A percentile compares a stretch with the other conserved stretches of the same genome.
These are phyloP conservation scores for Mya arenaria DNA, from an alignment of 1,140 invertebrate species.

Conservation along the genomic window DNA sequence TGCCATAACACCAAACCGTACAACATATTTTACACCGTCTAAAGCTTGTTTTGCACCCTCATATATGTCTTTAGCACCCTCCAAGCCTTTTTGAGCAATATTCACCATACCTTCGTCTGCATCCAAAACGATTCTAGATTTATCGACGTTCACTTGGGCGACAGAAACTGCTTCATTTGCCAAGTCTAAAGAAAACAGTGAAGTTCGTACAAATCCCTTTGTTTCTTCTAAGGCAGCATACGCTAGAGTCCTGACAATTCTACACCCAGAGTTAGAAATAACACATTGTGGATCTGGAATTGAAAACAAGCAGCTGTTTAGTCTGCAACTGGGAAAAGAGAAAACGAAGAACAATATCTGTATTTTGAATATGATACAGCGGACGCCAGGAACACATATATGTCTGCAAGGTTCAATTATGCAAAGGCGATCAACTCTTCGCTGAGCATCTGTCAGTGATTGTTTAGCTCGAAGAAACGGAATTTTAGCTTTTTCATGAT, in stretches of 20 bases:
- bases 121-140: slow-evolving; percentile 24
- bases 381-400: slow-evolving; percentile 31
- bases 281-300: slow-evolving; percentile 42
- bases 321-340: slow-evolving; percentile 26
- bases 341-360: slow-evolving; percentile 1
- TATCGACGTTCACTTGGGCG: slow-evolving; percentile 43
- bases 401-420: neutral
- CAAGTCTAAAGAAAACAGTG: slow-evolving; percentile 33
- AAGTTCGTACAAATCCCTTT: slow-evolving; percentile 32
- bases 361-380: slow-evolving; percentile 20
- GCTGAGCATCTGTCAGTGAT: slow-evolving; percentile 22
- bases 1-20: slow-evolving; percentile 15
- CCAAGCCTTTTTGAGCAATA: slow-evolving; percentile 11
- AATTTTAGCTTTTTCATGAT: slow-evolving; percentile 28
- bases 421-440: slow-evolving; percentile 34
- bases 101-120: slow-evolving; percentile 1
- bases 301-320: slow-evolving; percentile 42
- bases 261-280: slow-evolving; percentile 32
- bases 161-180: slow-evolving; percentile 35
- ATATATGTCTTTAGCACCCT: slow-evolving; percentile 6
- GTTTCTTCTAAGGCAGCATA: slow-evolving; percentile 33
- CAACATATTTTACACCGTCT: slow-evolving; percentile 23
- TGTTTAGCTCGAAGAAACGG: slow-evolving; percentile 16
- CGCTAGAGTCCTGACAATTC: slow-evolving; percentile 12
- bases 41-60: slow-evolving; percentile 28